Evolutionary conservation across 2,888 invertebrate genomes (phyloP).

Genomic region (Orchesellides sinensis): DNA sequence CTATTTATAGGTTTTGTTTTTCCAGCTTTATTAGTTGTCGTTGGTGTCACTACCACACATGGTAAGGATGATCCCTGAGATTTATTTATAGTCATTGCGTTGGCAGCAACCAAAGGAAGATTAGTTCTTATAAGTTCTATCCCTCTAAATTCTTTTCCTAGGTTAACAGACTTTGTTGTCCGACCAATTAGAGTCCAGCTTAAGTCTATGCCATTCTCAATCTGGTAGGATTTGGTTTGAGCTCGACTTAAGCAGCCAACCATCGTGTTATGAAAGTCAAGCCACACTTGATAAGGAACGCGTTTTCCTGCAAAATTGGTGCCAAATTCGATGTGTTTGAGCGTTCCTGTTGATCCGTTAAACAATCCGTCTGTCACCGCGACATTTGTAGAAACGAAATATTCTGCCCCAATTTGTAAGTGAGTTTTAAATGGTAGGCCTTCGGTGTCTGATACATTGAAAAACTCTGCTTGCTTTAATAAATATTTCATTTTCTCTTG

Average conservation of each 20-base stretch:
- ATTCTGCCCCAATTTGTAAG: constrained; percentile 68
- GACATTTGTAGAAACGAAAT: constrained; percentile 57
- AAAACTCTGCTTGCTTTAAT: background rate
- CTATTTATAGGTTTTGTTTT: background rate
- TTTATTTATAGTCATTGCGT: constrained; percentile 72
- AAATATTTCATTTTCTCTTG: background rate
- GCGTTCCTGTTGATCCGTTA: constrained; percentile 67
- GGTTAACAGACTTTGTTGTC: background rate
- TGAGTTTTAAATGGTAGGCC: constrained; percentile 68
- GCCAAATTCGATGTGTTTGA: constrained; percentile 52
- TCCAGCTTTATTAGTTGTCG: background rate
- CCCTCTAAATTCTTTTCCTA: background rate
- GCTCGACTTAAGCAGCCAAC: constrained; percentile 37
- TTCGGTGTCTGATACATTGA: constrained; percentile 49
- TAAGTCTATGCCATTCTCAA: no score
- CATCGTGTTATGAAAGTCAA: constrained; percentile 45
- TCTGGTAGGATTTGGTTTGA: constrained; percentile 17
- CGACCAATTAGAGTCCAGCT: constrained; percentile 13
- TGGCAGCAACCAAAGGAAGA: constrained; percentile 70
- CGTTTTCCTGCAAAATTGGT: background rate
- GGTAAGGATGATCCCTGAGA: constrained; percentile 67
- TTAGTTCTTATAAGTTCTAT: constrained; percentile 52
- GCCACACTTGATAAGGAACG: constrained; percentile 13
- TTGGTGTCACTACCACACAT: constrained; percentile 38
- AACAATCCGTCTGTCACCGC: constrained; percentile 50